These are phyloP conservation scores for Masticophis lateralis DNA, from an alignment of 2,797 vertebrate genomes.

Conservation along the genomic window DNA sequence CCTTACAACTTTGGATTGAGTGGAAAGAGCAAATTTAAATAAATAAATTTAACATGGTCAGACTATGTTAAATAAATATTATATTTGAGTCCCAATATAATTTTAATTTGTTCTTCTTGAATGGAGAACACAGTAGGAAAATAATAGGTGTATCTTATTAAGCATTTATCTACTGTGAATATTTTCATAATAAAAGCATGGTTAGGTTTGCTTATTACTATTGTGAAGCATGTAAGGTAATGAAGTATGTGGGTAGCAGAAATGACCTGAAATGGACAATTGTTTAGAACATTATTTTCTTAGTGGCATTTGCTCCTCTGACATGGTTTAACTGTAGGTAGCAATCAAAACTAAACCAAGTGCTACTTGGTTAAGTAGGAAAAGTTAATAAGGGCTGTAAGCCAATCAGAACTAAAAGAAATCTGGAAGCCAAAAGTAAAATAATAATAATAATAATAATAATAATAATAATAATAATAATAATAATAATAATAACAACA, in stretches of 20 bases:
- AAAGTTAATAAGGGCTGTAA: neutral
- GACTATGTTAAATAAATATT: constrained; percentile 7
- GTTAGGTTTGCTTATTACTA: neutral
- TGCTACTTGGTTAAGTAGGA: neutral
- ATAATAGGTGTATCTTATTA: constrained; percentile 3
- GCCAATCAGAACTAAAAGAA: neutral
- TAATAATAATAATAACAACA: too few relatives aligned
- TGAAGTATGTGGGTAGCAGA: neutral
- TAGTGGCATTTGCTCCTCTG: neutral
- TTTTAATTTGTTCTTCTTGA: constrained; percentile 25
- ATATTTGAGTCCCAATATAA: neutral
- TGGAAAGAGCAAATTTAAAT: neutral
- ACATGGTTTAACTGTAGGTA: neutral
- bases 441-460: neutral
- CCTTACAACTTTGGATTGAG: neutral
- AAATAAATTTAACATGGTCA: neutral
- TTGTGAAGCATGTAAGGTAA: constrained; percentile 2
- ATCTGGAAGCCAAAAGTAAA: neutral
- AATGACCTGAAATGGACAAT: neutral
- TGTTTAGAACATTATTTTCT: neutral
- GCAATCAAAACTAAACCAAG: neutral
- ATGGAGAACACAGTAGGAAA: constrained; percentile 1
- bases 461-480: too few relatives aligned
- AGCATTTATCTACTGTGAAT: constrained; percentile 6
- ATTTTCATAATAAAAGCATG: neutral